phyloP scores from a whole-genome alignment of 2,797 vertebrate species.

The Acanthurus leucopareius region DNA sequence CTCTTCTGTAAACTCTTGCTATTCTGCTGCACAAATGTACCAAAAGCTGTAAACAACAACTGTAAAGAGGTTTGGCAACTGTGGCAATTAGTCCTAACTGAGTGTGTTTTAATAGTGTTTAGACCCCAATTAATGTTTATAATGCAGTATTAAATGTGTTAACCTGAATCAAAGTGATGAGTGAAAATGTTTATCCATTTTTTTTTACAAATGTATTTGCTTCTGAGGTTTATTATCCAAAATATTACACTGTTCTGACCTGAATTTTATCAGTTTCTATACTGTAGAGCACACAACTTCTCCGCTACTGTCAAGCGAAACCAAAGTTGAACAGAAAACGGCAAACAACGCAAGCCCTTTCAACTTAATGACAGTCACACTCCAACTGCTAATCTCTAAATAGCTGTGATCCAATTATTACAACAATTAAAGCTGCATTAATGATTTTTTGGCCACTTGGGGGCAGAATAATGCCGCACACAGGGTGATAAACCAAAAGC shows the following conservation, averaged over 20 bases:
- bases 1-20: neutral
- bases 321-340: neutral
- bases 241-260: neutral
- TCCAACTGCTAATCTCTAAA: slow-evolving; percentile 20
- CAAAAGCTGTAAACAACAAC: neutral
- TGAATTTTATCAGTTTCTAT: neutral
- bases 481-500: slow-evolving; percentile 31
- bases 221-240: neutral
- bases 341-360: slow-evolving; percentile 8
- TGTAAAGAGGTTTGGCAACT: neutral
- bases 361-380: slow-evolving; percentile 7
- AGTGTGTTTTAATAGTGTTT: slow-evolving; percentile 1
- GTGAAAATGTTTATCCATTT: neutral
- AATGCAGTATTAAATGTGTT: neutral
- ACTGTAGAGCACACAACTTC: no score
- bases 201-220: neutral
- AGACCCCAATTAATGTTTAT: neutral
- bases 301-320: neutral
- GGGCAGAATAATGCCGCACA: slow-evolving; percentile 6
- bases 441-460: slow-evolving; percentile 19
- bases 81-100: neutral
- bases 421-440: slow-evolving; percentile 25
- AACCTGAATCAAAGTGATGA: neutral
- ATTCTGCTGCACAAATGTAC: neutral
- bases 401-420: slow-evolving; percentile 12